phyloP scores from a whole-genome alignment of 2,113 vertebrate genomes.

The Perccottus glenii region DNA sequence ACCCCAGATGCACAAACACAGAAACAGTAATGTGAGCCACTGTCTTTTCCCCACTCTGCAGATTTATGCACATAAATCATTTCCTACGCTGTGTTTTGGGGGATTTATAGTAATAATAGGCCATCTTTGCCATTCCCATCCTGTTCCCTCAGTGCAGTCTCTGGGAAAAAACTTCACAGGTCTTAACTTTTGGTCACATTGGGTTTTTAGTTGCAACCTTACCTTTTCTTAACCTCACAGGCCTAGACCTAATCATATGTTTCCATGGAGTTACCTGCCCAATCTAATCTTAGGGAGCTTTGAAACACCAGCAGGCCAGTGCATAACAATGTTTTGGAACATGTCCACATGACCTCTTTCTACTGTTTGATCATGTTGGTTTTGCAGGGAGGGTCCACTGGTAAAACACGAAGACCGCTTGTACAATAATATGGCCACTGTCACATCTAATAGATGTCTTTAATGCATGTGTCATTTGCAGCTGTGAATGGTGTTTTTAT shows the following conservation, averaged over 20 bases:
- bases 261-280: constrained; percentile 68
- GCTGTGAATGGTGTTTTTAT: constrained; percentile 49
- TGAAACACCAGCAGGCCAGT: constrained; percentile 54
- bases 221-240: constrained; percentile 72
- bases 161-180: constrained; percentile 74
- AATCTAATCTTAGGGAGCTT: constrained; percentile 60
- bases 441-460: constrained; percentile 63
- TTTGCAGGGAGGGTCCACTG: constrained; percentile 72
- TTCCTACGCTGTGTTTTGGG: constrained; percentile 79
- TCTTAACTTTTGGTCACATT: constrained; percentile 77
- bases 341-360: constrained; percentile 59
- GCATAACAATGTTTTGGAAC: constrained; percentile 69
- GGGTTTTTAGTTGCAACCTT: constrained; percentile 70
- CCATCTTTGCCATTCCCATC: constrained; percentile 78
- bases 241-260: constrained; percentile 70
- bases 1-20: constrained; percentile 79
- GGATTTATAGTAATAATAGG: constrained; percentile 79
- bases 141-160: constrained; percentile 65
- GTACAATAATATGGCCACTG: constrained; percentile 70
- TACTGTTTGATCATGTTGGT: constrained; percentile 73
- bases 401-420: constrained; percentile 65
- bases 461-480: constrained; percentile 50
- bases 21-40: constrained; percentile 74
- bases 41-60: constrained; percentile 70
- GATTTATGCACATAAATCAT: constrained; percentile 81